Percentiles rank a stretch among this genome's conserved stretches.
phyloP scores from a whole-genome alignment of 2,888 invertebrate species.

The Exocentrus adspersus region DNA sequence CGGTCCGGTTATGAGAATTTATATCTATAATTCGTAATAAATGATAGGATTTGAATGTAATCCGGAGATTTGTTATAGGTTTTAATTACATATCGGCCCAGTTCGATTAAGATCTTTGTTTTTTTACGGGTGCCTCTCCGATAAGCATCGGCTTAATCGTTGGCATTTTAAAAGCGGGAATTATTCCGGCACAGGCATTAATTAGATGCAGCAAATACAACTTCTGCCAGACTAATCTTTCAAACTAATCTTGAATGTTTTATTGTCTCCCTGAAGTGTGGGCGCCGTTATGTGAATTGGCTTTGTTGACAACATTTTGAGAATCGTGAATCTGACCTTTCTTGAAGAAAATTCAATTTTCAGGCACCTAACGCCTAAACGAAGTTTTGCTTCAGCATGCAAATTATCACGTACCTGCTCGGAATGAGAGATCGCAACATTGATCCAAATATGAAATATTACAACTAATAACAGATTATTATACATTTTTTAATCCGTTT shows the following conservation, averaged over 20 bases:
- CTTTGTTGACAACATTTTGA: no score
- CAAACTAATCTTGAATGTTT: constrained; percentile 9
- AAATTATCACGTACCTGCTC: background rate
- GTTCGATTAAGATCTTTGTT: constrained; percentile 57
- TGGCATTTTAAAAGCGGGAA: constrained; percentile 50
- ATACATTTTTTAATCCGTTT: constrained; percentile 56
- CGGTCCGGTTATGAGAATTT: constrained; percentile 57
- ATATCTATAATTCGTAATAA: constrained; percentile 60
- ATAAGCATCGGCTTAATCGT: constrained; percentile 56
- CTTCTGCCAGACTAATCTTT: constrained; percentile 4
- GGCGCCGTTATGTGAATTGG: background rate
- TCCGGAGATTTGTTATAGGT: constrained; percentile 61
- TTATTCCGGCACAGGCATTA: constrained; percentile 50
- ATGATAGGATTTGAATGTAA: constrained; percentile 60
- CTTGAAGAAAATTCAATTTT: no score
- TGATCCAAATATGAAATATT: constrained; percentile 57
- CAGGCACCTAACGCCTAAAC: no score
- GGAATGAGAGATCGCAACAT: constrained; percentile 40
- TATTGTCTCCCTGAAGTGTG: background rate
- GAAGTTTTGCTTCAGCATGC: background rate
- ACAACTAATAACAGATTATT: constrained; percentile 59
- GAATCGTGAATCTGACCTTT: no score
- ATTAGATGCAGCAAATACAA: constrained; percentile 42
- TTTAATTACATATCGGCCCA: constrained; percentile 58
- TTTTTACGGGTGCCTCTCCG: constrained; percentile 53